phyloP scores from a whole-genome alignment of 2,888 invertebrate genomes.

The Rhagium mordax region DNA sequence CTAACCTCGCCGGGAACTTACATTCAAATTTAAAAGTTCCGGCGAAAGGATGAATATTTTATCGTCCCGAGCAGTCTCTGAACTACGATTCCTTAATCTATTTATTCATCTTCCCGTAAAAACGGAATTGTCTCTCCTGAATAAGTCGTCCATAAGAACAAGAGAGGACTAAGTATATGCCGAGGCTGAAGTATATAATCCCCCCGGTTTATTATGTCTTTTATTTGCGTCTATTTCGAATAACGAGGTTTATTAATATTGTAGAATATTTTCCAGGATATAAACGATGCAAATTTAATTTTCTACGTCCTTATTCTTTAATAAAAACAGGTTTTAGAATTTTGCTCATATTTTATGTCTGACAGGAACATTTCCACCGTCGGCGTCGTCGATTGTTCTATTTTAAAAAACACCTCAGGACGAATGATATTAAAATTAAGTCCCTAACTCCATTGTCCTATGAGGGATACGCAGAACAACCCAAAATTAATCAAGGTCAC shows the following conservation, averaged over 20 bases:
- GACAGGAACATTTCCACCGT: not conserved
- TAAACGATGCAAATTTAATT: not conserved
- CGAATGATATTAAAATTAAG: not conserved
- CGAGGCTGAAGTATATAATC: not conserved
- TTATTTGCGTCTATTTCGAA: not conserved
- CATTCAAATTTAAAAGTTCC: constrained; percentile 2
- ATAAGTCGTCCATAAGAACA: not conserved
- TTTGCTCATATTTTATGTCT: not conserved
- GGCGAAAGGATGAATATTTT: not conserved
- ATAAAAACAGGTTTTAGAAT: not conserved
- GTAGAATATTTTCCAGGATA: not conserved
- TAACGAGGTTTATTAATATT: not conserved
- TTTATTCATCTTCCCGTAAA: not conserved
- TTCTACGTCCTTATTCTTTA: not conserved
- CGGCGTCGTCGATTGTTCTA: too few relatives aligned
- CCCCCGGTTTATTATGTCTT: not conserved
- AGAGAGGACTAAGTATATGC: not conserved
- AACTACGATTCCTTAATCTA: not conserved
- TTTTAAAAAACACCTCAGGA: not conserved
- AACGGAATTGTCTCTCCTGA: not conserved
- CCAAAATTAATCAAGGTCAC: too few relatives aligned
- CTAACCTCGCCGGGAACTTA: not conserved
- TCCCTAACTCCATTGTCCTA: too few relatives aligned
- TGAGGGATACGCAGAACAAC: too few relatives aligned
- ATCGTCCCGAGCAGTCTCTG: not conserved